Conservation (phyloP, 2,888 invertebrate species). For the Amphipoea oculea region DNA sequence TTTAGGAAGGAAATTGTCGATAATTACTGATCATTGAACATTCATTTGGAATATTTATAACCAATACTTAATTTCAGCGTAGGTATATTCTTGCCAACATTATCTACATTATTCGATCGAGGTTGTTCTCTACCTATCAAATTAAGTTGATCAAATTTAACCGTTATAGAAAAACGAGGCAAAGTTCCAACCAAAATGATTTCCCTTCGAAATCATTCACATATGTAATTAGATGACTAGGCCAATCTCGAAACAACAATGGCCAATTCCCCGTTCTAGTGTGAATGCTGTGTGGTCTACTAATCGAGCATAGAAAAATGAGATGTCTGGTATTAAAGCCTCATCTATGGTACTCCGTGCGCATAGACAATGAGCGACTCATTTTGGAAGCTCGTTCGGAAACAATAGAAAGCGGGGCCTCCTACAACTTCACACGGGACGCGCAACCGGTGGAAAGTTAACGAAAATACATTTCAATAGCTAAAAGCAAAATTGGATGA, state of each 20-base stretch:
- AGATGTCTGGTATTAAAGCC: constrained; percentile 81
- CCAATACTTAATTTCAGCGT: no score
- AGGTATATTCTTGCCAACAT: neutral
- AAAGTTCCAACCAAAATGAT: constrained; percentile 31
- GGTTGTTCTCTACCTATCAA: neutral
- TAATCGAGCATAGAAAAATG: constrained; percentile 76
- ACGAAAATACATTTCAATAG: constrained; percentile 90
- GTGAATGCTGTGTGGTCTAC: constrained; percentile 75
- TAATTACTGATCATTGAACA: neutral
- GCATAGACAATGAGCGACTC: constrained; percentile 75
- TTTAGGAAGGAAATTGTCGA: neutral
- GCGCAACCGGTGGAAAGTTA: constrained; percentile 82
- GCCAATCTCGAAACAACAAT: constrained; percentile 77
- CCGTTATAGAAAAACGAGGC: constrained; percentile 16
- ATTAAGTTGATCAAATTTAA: constrained; percentile 35
- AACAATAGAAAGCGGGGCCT: constrained; percentile 83
- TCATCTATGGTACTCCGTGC: constrained; percentile 76
- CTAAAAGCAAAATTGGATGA: constrained; percentile 85
- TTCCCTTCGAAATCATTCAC: constrained; percentile 62
- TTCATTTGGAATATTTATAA: neutral
- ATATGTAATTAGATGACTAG: constrained; percentile 66
- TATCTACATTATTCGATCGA: neutral
- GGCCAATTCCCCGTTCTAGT: constrained; percentile 74
- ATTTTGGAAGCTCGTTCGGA: constrained; percentile 74
- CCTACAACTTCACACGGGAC: constrained; percentile 81